Evolutionary conservation across 2,888 invertebrate species (phyloP), one percentile per base, ranked within the genome.

Genomic region (Ischnura elegans): DNA sequence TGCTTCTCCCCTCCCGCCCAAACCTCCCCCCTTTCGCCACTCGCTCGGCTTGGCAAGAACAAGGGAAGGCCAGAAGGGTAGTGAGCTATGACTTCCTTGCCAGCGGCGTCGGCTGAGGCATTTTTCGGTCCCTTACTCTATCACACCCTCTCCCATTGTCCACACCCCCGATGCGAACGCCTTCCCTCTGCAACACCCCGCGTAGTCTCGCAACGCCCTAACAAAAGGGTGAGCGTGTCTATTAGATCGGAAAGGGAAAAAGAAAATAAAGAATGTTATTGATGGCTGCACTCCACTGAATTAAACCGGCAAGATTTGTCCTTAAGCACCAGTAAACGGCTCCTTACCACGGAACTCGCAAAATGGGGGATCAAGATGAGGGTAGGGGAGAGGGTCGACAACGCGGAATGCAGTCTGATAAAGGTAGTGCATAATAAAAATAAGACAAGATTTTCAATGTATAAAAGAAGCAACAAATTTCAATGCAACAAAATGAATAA

Each of bases 221-320:
- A 36, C 2, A 76, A 36, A 76, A 76, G 86, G 86, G 45, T 10
- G 43, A 51, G 87, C 55, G 61, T 5, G 61, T 61, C 43, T 90
- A 90, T 66, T 66, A 66, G 90, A 25, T 61, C 61, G n/a, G 13
- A 43, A 76, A 51, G 19, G 51, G 19, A 51, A 10, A 51, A 51
- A 51, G 19, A 51, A 36, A 36, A 66, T 8, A 51, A 61, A 21
- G 42, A n/a, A 1, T 51, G 51, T 90, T 90, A 90, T 66, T 90
- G 66, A 90, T 90, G 90, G 43, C 43, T 66, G n/a, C 66, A 90
- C 90, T 90, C 90, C 43, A 90, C 43, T 90, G 43, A 90, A 90
- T 90, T 90, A 90, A 90, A 90, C n/a, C 42, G 43, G 42, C 55
- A 61, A 87, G 29, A 36, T 29, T 36, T 36, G 51, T 90, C 42